Conservation (phyloP, 2,888 invertebrate species). For the Meliscaeva auricollis region DNA sequence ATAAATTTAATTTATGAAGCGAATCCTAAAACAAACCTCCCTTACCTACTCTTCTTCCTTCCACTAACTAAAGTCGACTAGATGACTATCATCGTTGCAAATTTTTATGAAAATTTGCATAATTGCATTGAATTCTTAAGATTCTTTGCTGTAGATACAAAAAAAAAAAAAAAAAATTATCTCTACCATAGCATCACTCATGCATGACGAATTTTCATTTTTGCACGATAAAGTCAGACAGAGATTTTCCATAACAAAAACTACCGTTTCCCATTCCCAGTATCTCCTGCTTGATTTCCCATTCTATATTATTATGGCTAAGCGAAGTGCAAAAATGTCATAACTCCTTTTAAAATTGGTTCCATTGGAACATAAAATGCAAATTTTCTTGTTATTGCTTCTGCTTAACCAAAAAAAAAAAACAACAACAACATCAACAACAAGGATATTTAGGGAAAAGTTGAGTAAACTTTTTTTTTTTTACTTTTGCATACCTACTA, state of each 20-base stretch:
- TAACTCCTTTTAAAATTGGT: slow-evolving; percentile 71
- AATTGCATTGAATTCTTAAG: slow-evolving; percentile 59
- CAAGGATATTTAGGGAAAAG: slow-evolving; percentile 18
- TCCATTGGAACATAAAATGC: slow-evolving; percentile 74
- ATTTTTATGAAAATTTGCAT: slow-evolving; percentile 66
- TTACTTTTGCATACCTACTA: not conserved
- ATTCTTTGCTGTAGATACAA: not conserved
- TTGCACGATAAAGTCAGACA: slow-evolving; percentile 40
- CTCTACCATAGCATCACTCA: slow-evolving; percentile 62
- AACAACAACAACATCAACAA: too few species aligned
- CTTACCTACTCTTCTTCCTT: not conserved
- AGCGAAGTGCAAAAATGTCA: slow-evolving; percentile 69
- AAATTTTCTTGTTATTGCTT: slow-evolving; percentile 61
- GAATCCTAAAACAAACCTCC: slow-evolving; percentile 7
- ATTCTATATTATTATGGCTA: slow-evolving; percentile 42
- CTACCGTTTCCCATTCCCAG: slow-evolving; percentile 1
- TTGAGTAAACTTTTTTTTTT: slow-evolving; percentile 42
- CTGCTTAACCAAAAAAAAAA: not conserved
- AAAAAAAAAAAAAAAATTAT: slow-evolving; percentile 56
- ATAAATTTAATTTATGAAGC: slow-evolving; percentile 18
- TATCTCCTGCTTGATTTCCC: slow-evolving; percentile 1
- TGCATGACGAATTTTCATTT: slow-evolving; percentile 66
- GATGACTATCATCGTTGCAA: slow-evolving; percentile 55
- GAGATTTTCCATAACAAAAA: slow-evolving; percentile 17
- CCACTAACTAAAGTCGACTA: not conserved